A percentile compares a stretch with the other conserved stretches of the same genome.
These are phyloP conservation scores for Lysiphlebus fabarum DNA, from an alignment of 1,140 invertebrate genomes.

Conservation along the genomic window DNA sequence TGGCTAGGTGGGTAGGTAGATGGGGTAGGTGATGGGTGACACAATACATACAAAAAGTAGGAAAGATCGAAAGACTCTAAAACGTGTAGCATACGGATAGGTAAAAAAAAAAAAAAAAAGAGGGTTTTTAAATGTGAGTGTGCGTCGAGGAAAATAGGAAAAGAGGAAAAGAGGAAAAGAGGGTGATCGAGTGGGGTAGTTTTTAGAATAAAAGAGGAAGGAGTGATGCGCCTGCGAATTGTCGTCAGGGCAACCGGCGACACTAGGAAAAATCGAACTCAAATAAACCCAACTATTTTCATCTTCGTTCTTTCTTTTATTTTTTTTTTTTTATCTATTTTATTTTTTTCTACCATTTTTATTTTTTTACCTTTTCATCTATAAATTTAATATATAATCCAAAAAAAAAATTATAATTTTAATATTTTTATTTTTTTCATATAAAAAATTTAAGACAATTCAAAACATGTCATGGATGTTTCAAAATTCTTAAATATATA, in stretches of 20 bases:
- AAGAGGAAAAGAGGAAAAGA: constrained; percentile 10
- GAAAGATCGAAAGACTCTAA: constrained; percentile 18
- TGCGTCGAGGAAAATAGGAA: constrained; percentile 25
- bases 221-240: constrained; percentile 54
- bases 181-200: neutral
- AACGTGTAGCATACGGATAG: constrained; percentile 14
- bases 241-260: constrained; percentile 52
- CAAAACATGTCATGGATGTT: too few relatives aligned
- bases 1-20: neutral
- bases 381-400: too few relatives aligned
- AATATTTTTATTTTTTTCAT: too few relatives aligned
- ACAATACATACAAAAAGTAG: constrained; percentile 12
- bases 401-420: too few relatives aligned
- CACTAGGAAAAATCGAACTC: constrained; percentile 56
- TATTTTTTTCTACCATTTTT: neutral
- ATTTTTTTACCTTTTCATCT: too few relatives aligned
- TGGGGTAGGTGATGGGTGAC: constrained; percentile 12
- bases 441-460: too few relatives aligned
- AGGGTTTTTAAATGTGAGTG: constrained; percentile 6
- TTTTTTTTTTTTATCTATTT: neutral
- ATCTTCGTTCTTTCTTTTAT: neutral
- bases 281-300: constrained; percentile 54
- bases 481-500: too few relatives aligned
- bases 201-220: constrained; percentile 24
- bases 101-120: too few relatives aligned